phyloP scores from a whole-genome alignment of 2,113 vertebrate species.

The Scalopus aquaticus region DNA sequence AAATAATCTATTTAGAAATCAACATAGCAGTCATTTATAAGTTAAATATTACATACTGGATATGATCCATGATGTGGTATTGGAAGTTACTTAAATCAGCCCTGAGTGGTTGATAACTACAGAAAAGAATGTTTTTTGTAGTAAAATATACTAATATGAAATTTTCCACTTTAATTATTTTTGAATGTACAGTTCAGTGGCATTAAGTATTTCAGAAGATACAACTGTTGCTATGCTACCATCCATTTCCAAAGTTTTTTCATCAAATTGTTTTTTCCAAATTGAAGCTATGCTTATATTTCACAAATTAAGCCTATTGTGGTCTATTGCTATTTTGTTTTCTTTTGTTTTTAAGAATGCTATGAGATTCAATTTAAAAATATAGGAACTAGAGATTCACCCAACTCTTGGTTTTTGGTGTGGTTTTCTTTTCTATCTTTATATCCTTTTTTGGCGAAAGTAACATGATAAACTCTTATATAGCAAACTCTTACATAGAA shows the following conservation, averaged over 20 bases:
- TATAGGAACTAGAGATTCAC: not conserved
- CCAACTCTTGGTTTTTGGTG: too few relatives aligned
- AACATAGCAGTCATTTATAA: not conserved
- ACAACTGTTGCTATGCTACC: not conserved
- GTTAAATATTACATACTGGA: not conserved
- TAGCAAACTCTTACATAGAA: not conserved
- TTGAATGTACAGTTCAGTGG: not conserved
- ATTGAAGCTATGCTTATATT: not conserved
- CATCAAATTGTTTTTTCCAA: not conserved
- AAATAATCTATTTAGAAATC: not conserved
- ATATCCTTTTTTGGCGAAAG: not conserved
- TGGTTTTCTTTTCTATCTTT: slow-evolving; percentile 9
- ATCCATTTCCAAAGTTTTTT: not conserved
- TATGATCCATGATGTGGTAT: not conserved
- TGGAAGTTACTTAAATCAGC: not conserved
- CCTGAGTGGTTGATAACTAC: not conserved
- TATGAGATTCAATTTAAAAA: not conserved
- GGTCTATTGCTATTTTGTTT: not conserved
- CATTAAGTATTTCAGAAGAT: not conserved
- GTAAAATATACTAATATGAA: not conserved
- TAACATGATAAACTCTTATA: not conserved
- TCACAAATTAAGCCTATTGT: not conserved
- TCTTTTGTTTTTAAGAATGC: not conserved
- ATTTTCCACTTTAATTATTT: not conserved
- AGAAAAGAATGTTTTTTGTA: not conserved